Conservation (phyloP, 2,888 invertebrate species). For the Drosophila vallismaia region DNA sequence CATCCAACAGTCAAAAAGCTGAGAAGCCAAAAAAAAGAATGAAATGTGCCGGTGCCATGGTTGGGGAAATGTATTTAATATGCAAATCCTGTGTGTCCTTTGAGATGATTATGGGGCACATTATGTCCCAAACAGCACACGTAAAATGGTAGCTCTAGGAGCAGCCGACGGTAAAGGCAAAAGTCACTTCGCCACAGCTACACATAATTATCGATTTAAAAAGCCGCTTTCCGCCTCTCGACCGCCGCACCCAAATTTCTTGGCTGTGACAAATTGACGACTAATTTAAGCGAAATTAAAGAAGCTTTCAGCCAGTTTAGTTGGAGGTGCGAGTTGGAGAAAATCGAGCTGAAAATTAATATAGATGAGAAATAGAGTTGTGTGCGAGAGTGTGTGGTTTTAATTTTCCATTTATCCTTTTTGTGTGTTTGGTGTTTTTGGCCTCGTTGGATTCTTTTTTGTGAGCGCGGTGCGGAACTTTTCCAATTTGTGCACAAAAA, state of each 20-base stretch:
- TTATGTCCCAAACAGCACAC: conserved; percentile 50
- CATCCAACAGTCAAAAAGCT: conserved; percentile 26
- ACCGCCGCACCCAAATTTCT: neutral
- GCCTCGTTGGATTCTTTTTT: conserved; percentile 30
- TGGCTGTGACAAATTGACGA: conserved; percentile 41
- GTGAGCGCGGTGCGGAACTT: conserved; percentile 59
- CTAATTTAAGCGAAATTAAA: conserved; percentile 55
- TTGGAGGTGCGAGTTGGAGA: conserved; percentile 1
- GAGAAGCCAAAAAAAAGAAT: neutral
- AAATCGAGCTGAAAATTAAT: conserved; percentile 60
- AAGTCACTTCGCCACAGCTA: conserved; percentile 8
- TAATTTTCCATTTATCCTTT: neutral
- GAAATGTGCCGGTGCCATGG: conserved; percentile 21
- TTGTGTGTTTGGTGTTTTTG: conserved; percentile 3
- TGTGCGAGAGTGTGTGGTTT: neutral
- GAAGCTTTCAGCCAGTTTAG: conserved; percentile 33
- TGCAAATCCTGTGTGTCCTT: conserved; percentile 66
- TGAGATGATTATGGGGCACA: conserved; percentile 59
- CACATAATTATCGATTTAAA: conserved; percentile 51
- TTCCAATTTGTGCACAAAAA: conserved; percentile 65
- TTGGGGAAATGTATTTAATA: conserved; percentile 58
- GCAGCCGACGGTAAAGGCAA: neutral
- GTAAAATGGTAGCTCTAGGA: conserved; percentile 5
- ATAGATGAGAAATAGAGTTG: conserved; percentile 47
- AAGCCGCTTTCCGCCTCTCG: conserved; percentile 27